Conservation (phyloP, 2,113 vertebrate genomes). For the Mionectes macconnelli region DNA sequence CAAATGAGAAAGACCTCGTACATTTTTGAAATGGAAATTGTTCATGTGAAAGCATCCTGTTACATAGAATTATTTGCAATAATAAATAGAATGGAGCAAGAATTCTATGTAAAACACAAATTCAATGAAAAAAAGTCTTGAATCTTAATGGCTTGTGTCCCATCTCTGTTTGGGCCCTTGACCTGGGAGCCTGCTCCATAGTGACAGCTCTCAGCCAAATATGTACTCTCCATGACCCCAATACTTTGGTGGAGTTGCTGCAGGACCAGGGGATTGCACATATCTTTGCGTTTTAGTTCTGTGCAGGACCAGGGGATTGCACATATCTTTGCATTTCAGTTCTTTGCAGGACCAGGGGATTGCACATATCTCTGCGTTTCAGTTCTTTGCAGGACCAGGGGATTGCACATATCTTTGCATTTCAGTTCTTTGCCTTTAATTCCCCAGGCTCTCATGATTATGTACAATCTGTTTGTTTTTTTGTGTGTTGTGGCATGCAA, state of each 20-base stretch:
- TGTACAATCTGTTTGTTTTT: neutral
- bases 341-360: neutral
- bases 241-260: neutral
- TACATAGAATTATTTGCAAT: neutral
- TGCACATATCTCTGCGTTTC: no score
- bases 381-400: neutral
- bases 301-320: no score
- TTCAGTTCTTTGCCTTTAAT: neutral
- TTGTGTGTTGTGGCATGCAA: neutral
- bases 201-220: neutral
- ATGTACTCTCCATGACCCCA: fast-evolving
- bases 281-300: neutral
- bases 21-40: neutral
- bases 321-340: neutral
- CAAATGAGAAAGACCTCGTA: neutral
- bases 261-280: neutral
- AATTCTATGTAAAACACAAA: neutral
- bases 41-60: neutral
- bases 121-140: neutral
- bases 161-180: neutral
- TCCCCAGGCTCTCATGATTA: neutral
- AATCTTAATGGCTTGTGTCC: neutral
- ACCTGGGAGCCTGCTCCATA: neutral
- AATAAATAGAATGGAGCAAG: neutral
- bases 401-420: neutral